Base-by-base conservation (phyloP, 2,888 invertebrate species). In the Nesidiocoris tenuis region DNA sequence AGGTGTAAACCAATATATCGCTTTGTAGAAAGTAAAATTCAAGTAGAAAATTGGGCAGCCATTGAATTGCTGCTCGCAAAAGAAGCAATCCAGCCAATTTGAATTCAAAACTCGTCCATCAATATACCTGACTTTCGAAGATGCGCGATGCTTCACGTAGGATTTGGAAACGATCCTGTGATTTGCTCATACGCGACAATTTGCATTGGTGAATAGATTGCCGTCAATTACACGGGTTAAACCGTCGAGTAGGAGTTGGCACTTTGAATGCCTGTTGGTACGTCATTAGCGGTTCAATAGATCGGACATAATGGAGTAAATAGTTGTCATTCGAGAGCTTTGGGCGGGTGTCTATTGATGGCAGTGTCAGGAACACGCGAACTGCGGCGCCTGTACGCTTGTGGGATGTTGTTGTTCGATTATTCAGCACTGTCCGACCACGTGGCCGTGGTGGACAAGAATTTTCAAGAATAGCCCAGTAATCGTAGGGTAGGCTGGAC, bases 221-320 rank as follows among this genome's bases (percentile, higher is more conserved):
- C 65, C 65, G 65, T 65, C 65, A 65, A 65, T 65, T 65, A 65
- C 25, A 65, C 19, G 65, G n/a, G 39, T 19, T 39, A 39, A 39
- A 65, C 65, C 25, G 19, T 39, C 39, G 39, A 7, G 39, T 19
- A 65, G 65, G 18, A 65, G 25, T 16, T 39, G 65, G 56, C 22
- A 67, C 23, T 7, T 67, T 55, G 56, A 67, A 67, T 19, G 21
- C 22, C 17, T 17, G 70, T 70, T 59, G 57, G 23, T 57, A 70
- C 19, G 57, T 70, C 70, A 70, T 70, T 70, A 70, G 61, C 59
- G 70, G 70, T 24, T 70, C 70, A 70, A 70, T 70, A 70, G 70
- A 21, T 70, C 59, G 70, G 24, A 25, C 24, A 59, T 70, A 70
- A 70, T 70, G 70, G 57, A 25, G 70, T 67, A 67, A 67, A 67